Base-by-base conservation (phyloP, 2,797 vertebrate species). In the Paguma larvata region DNA sequence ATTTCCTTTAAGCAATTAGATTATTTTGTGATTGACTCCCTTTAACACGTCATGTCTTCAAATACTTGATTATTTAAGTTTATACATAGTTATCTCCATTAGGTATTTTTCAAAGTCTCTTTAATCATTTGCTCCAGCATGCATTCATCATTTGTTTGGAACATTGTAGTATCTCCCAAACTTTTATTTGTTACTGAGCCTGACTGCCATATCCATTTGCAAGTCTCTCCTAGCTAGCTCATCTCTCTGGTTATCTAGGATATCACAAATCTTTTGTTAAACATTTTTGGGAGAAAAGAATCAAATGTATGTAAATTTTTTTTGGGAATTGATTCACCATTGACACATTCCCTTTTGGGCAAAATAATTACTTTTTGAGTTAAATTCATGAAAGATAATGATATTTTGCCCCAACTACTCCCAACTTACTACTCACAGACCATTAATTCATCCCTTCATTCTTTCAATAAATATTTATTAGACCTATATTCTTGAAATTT, bases 1-100 rank as follows among this genome's bases (percentile, higher is more conserved):
- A 93, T 93, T 95, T 95, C 27, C 27, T 68, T 88, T 25, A 88
- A 94, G 2, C 30, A 77, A 80, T 62, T 63, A 25, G 2, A 67
- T 75, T 32, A 88, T 82, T 77, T 85, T 92, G 44, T 77, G 44
- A 62, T 6, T 48, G 46, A 79, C 12, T 79, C 7, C 25, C 72
- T 80, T 82, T 77, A 75, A 72, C 15, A 4, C 32, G 67, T 95
- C 5, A 16, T 27, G 6, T 41, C 32, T 96, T 82, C 63, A 89
- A 85, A 92, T 16, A 25, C n/a, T 92, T 46, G 23, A 56, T 77
- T 72, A 62, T 38, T 95, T 44, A 65, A 44, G n/a, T 67, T 85
- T 88, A 67, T 70, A 75, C 46, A 80, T 56, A 25, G 38, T 87
- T 83, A 14, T 89, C 11, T 56, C 51, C n/a, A 53, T 72, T 56